Base-by-base conservation (phyloP, 2,797 vertebrate genomes). In the Leucoraja ocellata region DNA sequence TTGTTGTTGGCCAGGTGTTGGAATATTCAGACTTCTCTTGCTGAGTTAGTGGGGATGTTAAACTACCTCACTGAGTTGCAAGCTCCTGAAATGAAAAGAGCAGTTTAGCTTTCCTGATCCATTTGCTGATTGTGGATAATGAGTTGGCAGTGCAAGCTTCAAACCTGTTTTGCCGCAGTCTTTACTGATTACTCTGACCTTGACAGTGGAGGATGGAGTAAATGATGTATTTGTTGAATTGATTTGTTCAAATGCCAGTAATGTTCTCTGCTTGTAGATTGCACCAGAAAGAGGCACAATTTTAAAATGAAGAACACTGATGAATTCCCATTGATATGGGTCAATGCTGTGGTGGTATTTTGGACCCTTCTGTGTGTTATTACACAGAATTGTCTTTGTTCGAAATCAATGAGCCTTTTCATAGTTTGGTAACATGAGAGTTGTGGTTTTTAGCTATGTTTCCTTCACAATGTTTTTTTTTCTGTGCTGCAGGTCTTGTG, bases 401-500 rank as follows among this genome's bases (percentile, higher is more conserved):
- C 46, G 54, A 28, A 83, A n/a, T 5, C 11, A 94, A 21, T 68
- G 91, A 83, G 1, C 39, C 32, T 94, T 1, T 94, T 36, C 76
- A 93, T 13, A 28, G 93, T 0, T 91, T 73, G 1, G 80, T 77
- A 68, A 65, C 93, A 32, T 94, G 36, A 80, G 14, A 93, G 79
- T 54, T 93, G 93, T 93, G 93, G 78, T 93, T 91, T 92, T 93
- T 93, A 65, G 83, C 28, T 71, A 23, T 23, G 21, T 74, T 74
- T 74, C 71, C 21, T 74, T 23, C 71, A 74, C 46, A 11, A 23
- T 93, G 93, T 77, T 93, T 94, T 76, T 21, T 54, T 93, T 0
- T 96, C 95, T 94, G 94, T 97, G 39, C 96, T 96, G 21, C 94
- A 97, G 97, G 97, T 97, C 97, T 93, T 97, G 97, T 93, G 97